Evolutionary conservation across 2,113 vertebrate species (phyloP).

Genomic region (Pan troglodytes): NHGRI_mPanTro3-v2.1_pri NC_072415.2:49439501-49440000

Average conservation of each 20-base stretch:
- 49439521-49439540: not conserved
- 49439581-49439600: not conserved
- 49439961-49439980: not conserved
- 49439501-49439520: not conserved
- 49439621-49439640: not conserved
- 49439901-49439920: not conserved
- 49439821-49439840: not conserved
- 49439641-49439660: not conserved
- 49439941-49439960: not conserved
- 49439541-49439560: not conserved
- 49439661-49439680: not conserved
- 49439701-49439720: not conserved
- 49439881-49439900: not conserved
- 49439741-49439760: not conserved
- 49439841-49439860: not conserved
- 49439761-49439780: not conserved
- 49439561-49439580: not conserved
- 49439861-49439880: not conserved
- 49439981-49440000: not conserved
- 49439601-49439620: not conserved
- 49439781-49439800: not conserved
- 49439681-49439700: not conserved
- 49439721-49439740: slow-evolving; percentile 9
- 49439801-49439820: not conserved
- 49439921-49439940: not conserved